Evolutionary conservation across 2,888 invertebrate genomes (phyloP).

Genomic region (Himalopsyche japonica): DNA sequence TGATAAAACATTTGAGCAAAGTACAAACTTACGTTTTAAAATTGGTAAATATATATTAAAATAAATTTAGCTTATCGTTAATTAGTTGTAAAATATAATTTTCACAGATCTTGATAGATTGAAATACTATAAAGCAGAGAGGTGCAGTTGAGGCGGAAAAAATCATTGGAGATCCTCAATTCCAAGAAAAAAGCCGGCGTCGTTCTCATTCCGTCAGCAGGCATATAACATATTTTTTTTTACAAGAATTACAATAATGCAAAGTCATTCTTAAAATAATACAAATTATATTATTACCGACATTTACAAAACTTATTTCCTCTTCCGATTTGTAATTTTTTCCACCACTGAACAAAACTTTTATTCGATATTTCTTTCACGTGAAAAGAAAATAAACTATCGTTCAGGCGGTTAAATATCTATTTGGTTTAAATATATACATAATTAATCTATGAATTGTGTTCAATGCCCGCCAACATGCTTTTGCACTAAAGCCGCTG

Average conservation of each 20-base stretch:
- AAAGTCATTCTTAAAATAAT: not conserved
- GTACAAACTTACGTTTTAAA: not conserved
- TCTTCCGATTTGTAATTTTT: not conserved
- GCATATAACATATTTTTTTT: not conserved
- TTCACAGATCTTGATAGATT: not conserved
- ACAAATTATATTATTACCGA: not conserved
- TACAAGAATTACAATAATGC: not conserved
- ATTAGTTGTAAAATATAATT: not conserved
- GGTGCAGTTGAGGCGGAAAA: not conserved
- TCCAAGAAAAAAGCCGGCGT: not conserved
- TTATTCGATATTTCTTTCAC: not conserved
- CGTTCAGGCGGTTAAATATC: not conserved
- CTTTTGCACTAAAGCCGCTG: not conserved
- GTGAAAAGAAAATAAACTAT: not conserved
- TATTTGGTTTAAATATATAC: not conserved
- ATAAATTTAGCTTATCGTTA: not conserved
- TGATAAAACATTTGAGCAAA: not conserved
- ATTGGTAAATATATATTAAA: not conserved
- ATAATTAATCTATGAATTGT: not conserved
- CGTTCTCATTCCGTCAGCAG: not conserved
- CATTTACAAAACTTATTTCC: not conserved
- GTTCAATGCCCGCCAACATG: not conserved
- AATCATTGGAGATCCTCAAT: not conserved
- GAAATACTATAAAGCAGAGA: not conserved
- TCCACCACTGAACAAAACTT: not conserved